Conservation (phyloP, 1,140 invertebrate genomes). For the Eumeta japonica region DNA sequence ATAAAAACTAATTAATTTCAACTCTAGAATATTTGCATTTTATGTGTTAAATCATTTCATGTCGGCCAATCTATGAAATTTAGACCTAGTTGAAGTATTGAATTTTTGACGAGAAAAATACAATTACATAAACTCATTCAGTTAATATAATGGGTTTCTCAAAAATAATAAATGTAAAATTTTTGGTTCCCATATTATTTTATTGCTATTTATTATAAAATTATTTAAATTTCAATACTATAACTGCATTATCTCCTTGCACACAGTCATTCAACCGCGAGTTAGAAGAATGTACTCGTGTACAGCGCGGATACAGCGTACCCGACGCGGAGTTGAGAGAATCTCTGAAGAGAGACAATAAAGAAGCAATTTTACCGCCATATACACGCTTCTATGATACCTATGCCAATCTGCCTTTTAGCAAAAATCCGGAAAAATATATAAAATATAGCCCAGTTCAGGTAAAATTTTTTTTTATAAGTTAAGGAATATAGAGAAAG, state of each 20-base stretch:
- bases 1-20: too few species aligned
- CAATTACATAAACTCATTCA: too few species aligned
- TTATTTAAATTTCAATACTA: too few species aligned
- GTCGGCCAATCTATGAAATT: too few species aligned
- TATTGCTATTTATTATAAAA: not conserved
- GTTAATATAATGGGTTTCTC: not conserved
- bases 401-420: constrained; percentile 74
- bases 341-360: constrained; percentile 80
- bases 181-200: not conserved
- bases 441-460: constrained; percentile 88
- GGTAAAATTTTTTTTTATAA: constrained; percentile 17
- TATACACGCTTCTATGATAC: constrained; percentile 79
- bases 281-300: constrained; percentile 83
- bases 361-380: constrained; percentile 79
- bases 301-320: constrained; percentile 89
- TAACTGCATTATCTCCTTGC: not conserved
- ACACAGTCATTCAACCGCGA: constrained; percentile 94
- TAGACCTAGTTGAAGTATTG: too few species aligned
- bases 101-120: too few species aligned
- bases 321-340: constrained; percentile 87
- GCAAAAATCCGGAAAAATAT: constrained; percentile 93
- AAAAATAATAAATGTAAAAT: not conserved
- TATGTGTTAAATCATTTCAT: too few species aligned
- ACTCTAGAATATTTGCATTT: too few species aligned
- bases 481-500: not conserved